A percentile compares a stretch with the other conserved stretches of the same genome.
These are phyloP conservation scores for Acridotheres tristis DNA, from an alignment of 2,797 vertebrate genomes.

Conservation along the genomic window DNA sequence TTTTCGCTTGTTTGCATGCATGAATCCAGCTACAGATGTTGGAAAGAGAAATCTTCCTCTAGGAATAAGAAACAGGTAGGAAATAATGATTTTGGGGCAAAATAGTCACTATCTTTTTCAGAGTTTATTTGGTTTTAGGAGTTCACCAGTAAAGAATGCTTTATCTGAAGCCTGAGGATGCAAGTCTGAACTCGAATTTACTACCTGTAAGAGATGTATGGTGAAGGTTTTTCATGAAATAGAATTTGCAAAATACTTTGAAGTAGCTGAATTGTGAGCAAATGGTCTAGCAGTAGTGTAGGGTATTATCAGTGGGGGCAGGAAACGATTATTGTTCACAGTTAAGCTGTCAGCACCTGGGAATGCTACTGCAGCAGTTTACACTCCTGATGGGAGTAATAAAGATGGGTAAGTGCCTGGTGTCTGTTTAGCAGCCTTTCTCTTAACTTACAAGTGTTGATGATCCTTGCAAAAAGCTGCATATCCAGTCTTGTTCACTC, in stretches of 20 bases:
- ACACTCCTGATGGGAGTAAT: background rate
- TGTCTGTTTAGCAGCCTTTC: background rate
- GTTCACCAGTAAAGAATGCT: background rate
- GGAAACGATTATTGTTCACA: background rate
- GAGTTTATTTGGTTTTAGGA: background rate
- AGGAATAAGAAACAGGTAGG: slow-evolving; percentile 94
- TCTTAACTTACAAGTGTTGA: background rate
- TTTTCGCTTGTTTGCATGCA: slow-evolving; percentile 95
- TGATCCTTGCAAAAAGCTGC: background rate
- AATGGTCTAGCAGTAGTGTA: background rate
- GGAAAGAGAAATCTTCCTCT: slow-evolving; percentile 96
- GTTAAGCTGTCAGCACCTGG: background rate
- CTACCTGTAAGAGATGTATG: background rate
- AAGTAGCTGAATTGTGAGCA: background rate
- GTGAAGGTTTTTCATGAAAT: background rate
- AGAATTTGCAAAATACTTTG: background rate
- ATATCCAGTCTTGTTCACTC: background rate
- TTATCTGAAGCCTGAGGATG: background rate
- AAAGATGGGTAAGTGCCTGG: background rate
- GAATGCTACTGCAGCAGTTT: background rate
- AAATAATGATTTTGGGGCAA: background rate
- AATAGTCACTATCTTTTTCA: background rate
- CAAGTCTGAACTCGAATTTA: background rate
- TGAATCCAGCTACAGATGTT: slow-evolving; percentile 98
- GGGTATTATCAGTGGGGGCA: background rate